Evolutionary conservation across 2,888 invertebrate genomes (phyloP), one percentile per base, ranked within the genome.

Genomic region (Elegia similella): DNA sequence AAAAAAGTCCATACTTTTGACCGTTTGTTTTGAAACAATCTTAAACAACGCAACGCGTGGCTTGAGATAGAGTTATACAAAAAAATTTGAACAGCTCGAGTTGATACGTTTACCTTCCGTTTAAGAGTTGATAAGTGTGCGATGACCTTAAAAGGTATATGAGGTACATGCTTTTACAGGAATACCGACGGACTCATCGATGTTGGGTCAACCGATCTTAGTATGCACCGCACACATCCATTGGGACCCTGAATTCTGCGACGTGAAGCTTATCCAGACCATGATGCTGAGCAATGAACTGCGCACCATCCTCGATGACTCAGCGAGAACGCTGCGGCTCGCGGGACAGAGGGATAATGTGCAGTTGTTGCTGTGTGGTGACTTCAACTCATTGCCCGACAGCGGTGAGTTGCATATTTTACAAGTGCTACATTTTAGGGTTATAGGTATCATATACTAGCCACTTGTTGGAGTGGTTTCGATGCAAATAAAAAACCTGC

Each of bases 211-310:
- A 80, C 97, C 97, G 16, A 93, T 99, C 62, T 92, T 99, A 61
- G 98, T 99, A 55, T 98, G 99, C 86, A 99, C 99, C 32, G 99
- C 99, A 38, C 99, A 99, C 90, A 98, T 99, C 73, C 99, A 99
- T 87, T 99, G 99, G 99, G 99, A 99, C 93, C 99, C 99, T 0
- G 99, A 99, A 92, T 99, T 96, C 90, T 98, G 99, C 84, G 99
- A 99, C 90, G 99, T 99, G 52, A 99, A 99, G 89, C 94, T 99
- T 50, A 98, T 99, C 66, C 99, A 99, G 90, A 98, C 98, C 38
- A 98, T 99, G 97, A 99, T 99, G 98, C 91, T 99, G 68, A 96
- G 98, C 90, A 96, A 98, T 83, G 99, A 99, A 86, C 92, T 99
- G 70, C 95, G 96, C 77, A 93, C 94, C 62, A 97, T 98, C 63